Base-by-base conservation (phyloP, 2,797 vertebrate species). In the Oreortyx pictus region DNA sequence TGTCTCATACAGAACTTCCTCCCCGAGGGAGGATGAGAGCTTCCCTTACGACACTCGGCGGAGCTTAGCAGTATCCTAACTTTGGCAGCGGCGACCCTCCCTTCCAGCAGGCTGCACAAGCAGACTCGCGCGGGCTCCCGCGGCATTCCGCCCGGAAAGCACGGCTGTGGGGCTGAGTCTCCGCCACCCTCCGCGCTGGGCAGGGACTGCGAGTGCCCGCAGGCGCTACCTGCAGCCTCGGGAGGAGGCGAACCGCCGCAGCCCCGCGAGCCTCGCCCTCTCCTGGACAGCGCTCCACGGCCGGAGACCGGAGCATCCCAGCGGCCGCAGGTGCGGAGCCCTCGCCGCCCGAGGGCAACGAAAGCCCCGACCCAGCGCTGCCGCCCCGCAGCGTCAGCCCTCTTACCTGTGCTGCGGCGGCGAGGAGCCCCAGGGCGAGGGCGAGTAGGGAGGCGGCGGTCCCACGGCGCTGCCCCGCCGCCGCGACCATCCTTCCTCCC, bases 341-440 rank as follows among this genome's bases (percentile, higher is more conserved):
- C 65, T 49, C 16, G 23, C 67, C 23, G 25, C 17, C 12, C 4
- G 29, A 11, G 2, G 35, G 25, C 23, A 6, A 6, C 9, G 25
- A 23, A 1, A 73, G 14, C 14, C 18, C n/a, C 20, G 15, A 7
- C 35, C 35, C 44, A 15, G n/a, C 14, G 49, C 49, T 50, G 56
- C 27, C 39, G 11, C 25, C 61, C 27, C 27, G 39, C 25, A 37
- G 22, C 8, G 9, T 60, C 27, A 10, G 5, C 8, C 14, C 35
- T 24, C 86, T 95, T 93, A 92, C 91, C 94, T 93, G 89, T 10
- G 59, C 86, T 41, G 89, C 54, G 43, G 76, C 49, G 57, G 86
- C 74, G 35, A 92, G 82, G 19, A 85, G 87, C 56, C 85, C 68
- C 72, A 84, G 61, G 35, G 91, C 82, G 17, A 84, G 59, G 61